Percentiles rank a stretch among this genome's conserved stretches.
phyloP scores from a whole-genome alignment of 2,888 invertebrate genomes.

The Drosophila putrida region DNA sequence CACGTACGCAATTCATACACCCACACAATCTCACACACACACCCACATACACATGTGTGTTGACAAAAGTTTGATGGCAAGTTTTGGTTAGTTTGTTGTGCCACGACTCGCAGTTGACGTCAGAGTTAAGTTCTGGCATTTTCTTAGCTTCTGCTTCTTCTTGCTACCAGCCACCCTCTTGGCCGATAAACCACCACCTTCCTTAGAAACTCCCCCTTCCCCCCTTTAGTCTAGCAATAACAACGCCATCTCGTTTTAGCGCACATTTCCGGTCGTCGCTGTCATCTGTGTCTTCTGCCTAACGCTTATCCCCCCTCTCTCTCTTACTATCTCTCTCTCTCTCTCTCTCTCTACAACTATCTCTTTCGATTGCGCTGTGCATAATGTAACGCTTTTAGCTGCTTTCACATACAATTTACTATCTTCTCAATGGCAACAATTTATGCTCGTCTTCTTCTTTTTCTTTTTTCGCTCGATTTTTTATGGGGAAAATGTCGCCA shows the following conservation, averaged over 20 bases:
- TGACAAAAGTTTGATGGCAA: conserved; percentile 45
- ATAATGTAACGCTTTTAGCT: conserved; percentile 75
- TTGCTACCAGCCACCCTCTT: conserved; percentile 23
- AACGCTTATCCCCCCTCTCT: conserved; percentile 35
- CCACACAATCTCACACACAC: conserved; percentile 14
- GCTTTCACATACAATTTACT: conserved; percentile 81
- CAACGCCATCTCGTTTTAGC: conserved; percentile 77
- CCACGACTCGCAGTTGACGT: conserved; percentile 46
- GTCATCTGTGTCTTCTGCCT: conserved; percentile 31
- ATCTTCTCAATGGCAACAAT: conserved; percentile 77
- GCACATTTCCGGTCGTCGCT: conserved; percentile 67
- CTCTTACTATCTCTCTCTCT: neutral
- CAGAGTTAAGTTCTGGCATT: conserved; percentile 24
- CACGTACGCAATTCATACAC: neutral
- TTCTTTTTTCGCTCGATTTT: conserved; percentile 33
- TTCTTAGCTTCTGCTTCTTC: neutral
- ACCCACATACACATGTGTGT: conserved; percentile 19
- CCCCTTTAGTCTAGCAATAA: conserved; percentile 35
- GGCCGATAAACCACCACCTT: conserved; percentile 5
- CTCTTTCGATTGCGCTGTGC: conserved; percentile 33
- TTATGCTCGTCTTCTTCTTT: conserved; percentile 56
- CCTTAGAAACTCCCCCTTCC: neutral
- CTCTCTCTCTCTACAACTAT: conserved; percentile 2
- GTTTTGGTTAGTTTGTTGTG: conserved; percentile 44
- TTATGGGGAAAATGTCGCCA: conserved; percentile 74